Evolutionary conservation across 2,113 vertebrate genomes (phyloP).

Genomic region (Nibea albiflora): DNA sequence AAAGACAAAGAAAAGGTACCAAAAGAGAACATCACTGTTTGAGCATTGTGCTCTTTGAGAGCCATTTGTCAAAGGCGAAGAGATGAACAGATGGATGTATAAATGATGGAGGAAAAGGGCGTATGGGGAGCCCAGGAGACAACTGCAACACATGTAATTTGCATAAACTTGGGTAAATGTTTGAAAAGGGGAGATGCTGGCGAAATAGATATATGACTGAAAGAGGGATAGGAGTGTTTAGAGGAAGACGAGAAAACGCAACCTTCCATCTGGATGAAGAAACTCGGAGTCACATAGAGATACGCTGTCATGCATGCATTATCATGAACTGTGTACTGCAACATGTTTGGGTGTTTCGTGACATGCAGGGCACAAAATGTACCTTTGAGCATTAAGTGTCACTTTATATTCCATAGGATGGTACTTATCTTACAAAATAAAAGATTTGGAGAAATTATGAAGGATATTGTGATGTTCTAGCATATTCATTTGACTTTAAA

Average conservation of each 20-base stretch:
- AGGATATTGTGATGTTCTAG: neutral
- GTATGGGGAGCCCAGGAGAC: neutral
- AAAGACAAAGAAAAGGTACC: conserved; percentile 5
- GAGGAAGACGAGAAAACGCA: neutral
- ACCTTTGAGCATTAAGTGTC: neutral
- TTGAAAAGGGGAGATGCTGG: neutral
- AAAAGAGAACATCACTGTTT: conserved; percentile 20
- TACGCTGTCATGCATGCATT: neutral
- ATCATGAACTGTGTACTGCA: neutral
- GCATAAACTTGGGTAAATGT: conserved; percentile 28
- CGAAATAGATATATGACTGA: neutral
- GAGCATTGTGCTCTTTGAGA: conserved; percentile 13
- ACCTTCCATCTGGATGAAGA: neutral
- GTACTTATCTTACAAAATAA: too few species aligned
- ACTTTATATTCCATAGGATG: neutral
- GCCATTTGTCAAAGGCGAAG: conserved; percentile 16
- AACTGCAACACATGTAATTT: conserved; percentile 24
- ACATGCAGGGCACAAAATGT: conserved; percentile 5
- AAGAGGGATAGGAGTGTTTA: neutral
- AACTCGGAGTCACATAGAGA: neutral
- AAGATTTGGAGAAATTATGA: too few species aligned
- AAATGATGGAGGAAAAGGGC: conserved; percentile 21
- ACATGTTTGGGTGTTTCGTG: neutral
- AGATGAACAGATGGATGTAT: conserved; percentile 46
- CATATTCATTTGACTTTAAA: neutral